A percentile compares a stretch with the other conserved stretches of the same genome.
These are phyloP conservation scores for Corythornis cristatus DNA, from an alignment of 2,113 vertebrate species.

Conservation along the genomic window DNA sequence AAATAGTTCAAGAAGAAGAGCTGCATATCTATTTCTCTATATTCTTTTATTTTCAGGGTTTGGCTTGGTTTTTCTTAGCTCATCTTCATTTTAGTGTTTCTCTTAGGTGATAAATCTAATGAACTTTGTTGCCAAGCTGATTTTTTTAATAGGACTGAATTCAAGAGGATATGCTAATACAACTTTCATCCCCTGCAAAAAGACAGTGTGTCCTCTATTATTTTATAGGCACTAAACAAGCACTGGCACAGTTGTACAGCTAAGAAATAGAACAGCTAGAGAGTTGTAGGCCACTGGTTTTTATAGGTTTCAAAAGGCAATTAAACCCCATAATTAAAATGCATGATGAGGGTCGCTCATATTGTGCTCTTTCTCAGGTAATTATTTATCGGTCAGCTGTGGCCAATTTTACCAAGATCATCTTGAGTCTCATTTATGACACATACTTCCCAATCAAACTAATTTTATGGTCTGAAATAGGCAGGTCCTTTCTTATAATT, in stretches of 20 bases:
- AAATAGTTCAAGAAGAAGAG: neutral
- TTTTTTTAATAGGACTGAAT: neutral
- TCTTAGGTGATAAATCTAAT: neutral
- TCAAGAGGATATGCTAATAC: neutral
- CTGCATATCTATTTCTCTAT: neutral
- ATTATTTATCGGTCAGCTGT: conserved; percentile 44
- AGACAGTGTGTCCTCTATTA: conserved; percentile 1
- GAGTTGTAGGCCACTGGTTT: conserved; percentile 1
- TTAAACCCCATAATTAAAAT: conserved; percentile 51
- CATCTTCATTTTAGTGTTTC: neutral
- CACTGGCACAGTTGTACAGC: neutral
- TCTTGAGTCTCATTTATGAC: conserved; percentile 42
- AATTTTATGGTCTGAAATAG: conserved; percentile 24
- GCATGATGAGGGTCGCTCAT: neutral
- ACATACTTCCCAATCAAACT: neutral
- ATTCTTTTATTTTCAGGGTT: neutral
- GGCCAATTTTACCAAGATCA: conserved; percentile 12
- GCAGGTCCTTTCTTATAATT: neutral
- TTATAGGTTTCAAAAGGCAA: conserved; percentile 44
- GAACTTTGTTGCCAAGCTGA: neutral
- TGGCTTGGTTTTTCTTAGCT: neutral
- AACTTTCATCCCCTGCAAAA: neutral
- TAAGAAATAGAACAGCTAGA: neutral
- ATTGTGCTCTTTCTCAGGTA: neutral
- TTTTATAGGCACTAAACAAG: neutral